Conservation (phyloP, 2,113 vertebrate species). For the Murina feae region DNA sequence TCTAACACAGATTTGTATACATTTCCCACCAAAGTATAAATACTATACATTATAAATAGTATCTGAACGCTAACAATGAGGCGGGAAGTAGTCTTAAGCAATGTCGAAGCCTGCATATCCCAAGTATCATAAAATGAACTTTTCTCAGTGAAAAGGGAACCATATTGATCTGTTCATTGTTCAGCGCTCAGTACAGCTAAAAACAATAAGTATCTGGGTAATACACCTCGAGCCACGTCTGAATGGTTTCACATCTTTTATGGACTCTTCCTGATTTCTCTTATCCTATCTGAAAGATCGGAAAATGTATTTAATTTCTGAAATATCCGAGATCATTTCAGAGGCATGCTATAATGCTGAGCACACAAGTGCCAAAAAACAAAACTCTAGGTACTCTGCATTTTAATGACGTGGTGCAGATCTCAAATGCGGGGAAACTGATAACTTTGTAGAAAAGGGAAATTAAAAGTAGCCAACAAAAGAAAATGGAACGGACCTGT, state of each 20-base stretch:
- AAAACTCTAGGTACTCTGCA: slow-evolving; percentile 47
- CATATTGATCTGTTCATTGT: background rate
- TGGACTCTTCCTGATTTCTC: slow-evolving; percentile 30
- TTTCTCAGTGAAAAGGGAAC: background rate
- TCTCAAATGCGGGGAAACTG: slow-evolving; percentile 54
- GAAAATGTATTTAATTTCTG: slow-evolving; percentile 63
- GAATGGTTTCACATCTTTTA: background rate
- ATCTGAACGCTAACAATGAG: background rate
- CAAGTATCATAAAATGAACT: background rate
- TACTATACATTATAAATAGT: background rate
- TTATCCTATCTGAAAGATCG: slow-evolving; percentile 39
- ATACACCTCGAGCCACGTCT: background rate
- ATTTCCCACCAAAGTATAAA: background rate
- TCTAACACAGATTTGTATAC: background rate
- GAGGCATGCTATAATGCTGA: background rate
- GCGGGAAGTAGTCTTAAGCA: slow-evolving; percentile 13
- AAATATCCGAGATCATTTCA: slow-evolving; percentile 54
- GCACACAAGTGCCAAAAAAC: slow-evolving; percentile 42
- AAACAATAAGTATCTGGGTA: background rate
- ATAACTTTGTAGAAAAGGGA: slow-evolving; percentile 67
- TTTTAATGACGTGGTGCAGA: slow-evolving; percentile 60
- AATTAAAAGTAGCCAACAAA: slow-evolving; percentile 77
- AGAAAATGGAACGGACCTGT: slow-evolving; percentile 67
- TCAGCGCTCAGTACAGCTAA: background rate
- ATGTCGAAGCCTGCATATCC: background rate